Conservation (phyloP, 1,140 invertebrate genomes). For the Ceratosolen solmsi region DNA sequence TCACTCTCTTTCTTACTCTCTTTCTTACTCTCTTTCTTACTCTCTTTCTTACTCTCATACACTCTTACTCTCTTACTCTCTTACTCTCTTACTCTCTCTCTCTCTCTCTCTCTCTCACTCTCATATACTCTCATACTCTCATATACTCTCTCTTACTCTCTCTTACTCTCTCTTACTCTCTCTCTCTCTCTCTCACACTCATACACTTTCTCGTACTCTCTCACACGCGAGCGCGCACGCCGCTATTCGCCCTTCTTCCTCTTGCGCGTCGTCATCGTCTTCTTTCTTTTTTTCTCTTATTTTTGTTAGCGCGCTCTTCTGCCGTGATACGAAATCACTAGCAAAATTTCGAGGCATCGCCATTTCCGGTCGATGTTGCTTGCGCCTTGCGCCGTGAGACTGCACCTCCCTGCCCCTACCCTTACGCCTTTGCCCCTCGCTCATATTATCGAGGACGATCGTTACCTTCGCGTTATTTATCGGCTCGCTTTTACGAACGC, state of each 20-base stretch:
- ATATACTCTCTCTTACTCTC: conserved; percentile 37
- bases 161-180: conserved; percentile 21
- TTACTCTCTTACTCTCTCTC: conserved; percentile 20
- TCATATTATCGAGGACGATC: neutral
- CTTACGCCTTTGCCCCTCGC: neutral
- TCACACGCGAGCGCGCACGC: conserved; percentile 18
- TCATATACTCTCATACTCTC: neutral
- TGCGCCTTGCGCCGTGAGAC: neutral
- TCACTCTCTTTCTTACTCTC: conserved; percentile 29
- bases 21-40: conserved; percentile 42
- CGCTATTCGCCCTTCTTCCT: neutral
- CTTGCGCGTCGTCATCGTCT: neutral
- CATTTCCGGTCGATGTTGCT: conserved; percentile 6
- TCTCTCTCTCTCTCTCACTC: conserved; percentile 25
- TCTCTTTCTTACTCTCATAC: conserved; percentile 19
- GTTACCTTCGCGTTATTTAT: neutral
- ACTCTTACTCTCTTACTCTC: conserved; percentile 28
- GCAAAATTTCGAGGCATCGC: conserved; percentile 34
- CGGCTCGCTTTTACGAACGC: neutral
- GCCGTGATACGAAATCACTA: conserved; percentile 46
- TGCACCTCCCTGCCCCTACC: neutral
- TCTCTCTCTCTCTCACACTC: neutral
- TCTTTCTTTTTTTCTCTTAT: neutral
- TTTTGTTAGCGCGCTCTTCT: neutral
- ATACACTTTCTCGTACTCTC: conserved; percentile 37